A percentile compares a stretch with the other conserved stretches of the same genome.
These are phyloP conservation scores for Phoenoteleia sp. DNA, from an alignment of 2,888 invertebrate species.

Conservation along the genomic window DNA sequence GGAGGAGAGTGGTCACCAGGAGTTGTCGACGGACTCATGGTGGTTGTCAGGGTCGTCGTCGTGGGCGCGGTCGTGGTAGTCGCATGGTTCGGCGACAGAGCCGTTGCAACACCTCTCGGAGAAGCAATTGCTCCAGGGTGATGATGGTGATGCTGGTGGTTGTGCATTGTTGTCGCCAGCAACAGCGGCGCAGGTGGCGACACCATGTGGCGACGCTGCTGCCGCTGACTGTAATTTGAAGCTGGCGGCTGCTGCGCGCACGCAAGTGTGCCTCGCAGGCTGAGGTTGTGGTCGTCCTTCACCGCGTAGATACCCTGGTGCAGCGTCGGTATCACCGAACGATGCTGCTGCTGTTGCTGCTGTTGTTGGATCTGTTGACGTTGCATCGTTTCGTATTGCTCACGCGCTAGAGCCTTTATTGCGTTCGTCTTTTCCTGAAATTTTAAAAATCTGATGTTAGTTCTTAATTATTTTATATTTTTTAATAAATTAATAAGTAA, in stretches of 20 bases:
- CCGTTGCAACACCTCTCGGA: conserved; percentile 38
- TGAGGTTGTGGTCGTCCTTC: conserved; percentile 57
- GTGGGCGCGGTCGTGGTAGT: conserved; percentile 56
- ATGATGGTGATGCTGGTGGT: conserved; percentile 75
- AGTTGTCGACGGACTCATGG: conserved; percentile 78
- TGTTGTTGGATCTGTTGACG: conserved; percentile 82
- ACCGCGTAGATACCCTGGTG: conserved; percentile 72
- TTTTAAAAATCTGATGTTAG: too few species aligned
- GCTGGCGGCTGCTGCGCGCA: conserved; percentile 85
- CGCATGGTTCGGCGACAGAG: conserved; percentile 22
- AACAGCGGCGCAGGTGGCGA: conserved; percentile 78
- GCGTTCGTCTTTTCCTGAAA: conserved; percentile 93
- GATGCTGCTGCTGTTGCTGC: conserved; percentile 81
- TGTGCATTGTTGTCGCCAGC: conserved; percentile 77
- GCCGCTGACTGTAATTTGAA: conserved; percentile 79
- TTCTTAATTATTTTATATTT: too few species aligned
- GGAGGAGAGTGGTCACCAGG: conserved; percentile 85
- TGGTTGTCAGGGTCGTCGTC: conserved; percentile 55
- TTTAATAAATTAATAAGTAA: too few species aligned
- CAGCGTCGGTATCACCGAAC: conserved; percentile 79
- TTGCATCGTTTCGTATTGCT: conserved; percentile 84
- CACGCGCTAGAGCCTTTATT: conserved; percentile 89
- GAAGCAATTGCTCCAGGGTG: conserved; percentile 49
- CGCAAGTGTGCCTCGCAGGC: conserved; percentile 43
- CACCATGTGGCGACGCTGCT: conserved; percentile 78